phyloP scores from a whole-genome alignment of 2,797 vertebrate species.

The Cynodonichthys magdalenae region DNA sequence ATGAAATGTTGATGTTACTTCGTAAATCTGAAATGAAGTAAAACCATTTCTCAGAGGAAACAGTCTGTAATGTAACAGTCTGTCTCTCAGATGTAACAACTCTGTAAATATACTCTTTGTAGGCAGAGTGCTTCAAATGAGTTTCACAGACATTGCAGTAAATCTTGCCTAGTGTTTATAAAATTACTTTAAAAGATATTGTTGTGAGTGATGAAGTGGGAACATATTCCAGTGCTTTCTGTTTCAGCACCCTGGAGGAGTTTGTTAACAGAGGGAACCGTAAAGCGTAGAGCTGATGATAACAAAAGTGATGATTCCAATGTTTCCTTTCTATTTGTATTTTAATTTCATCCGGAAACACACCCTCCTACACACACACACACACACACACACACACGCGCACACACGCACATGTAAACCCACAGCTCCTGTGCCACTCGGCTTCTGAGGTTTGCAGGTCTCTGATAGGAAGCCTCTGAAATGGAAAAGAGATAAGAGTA shows the following conservation, averaged over 20 bases:
- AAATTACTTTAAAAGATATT: slow-evolving; percentile 62
- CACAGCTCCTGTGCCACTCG: slow-evolving; percentile 69
- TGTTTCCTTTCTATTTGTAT: slow-evolving; percentile 80
- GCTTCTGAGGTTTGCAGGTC: slow-evolving; percentile 77
- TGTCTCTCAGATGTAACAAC: slow-evolving; percentile 8
- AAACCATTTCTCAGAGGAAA: too few species aligned
- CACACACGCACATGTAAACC: slow-evolving; percentile 52
- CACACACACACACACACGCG: slow-evolving; percentile 18
- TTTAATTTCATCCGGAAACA: slow-evolving; percentile 75
- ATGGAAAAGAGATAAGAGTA: slow-evolving; percentile 80
- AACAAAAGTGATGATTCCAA: slow-evolving; percentile 80
- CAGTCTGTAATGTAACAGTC: not conserved
- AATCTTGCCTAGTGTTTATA: slow-evolving; percentile 53
- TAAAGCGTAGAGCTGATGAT: slow-evolving; percentile 68
- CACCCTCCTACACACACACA: slow-evolving; percentile 34
- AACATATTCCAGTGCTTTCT: slow-evolving; percentile 55
- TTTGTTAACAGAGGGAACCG: slow-evolving; percentile 74
- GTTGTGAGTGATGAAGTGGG: slow-evolving; percentile 60
- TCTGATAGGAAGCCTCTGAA: slow-evolving; percentile 78
- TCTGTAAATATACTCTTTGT: slow-evolving; percentile 12
- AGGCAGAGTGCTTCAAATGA: slow-evolving; percentile 39
- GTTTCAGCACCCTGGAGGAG: slow-evolving; percentile 69
- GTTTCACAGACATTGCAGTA: slow-evolving; percentile 45
- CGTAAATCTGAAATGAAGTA: too few species aligned
- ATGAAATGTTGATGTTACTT: too few species aligned